Percentiles rank a stretch among this genome's conserved stretches.
phyloP scores from a whole-genome alignment of 1,140 invertebrate species.

The Eueides isabella region DNA sequence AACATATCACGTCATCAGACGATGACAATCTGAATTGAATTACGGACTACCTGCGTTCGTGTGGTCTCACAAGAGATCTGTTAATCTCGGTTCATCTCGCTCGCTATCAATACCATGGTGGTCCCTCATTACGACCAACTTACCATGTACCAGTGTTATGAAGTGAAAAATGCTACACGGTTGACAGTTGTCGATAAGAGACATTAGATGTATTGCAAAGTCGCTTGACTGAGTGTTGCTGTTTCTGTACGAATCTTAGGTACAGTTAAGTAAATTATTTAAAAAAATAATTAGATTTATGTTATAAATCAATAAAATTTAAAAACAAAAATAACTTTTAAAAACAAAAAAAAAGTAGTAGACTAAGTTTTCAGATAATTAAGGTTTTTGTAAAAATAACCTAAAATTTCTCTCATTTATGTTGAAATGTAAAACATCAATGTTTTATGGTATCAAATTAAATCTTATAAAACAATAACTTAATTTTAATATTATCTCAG shows the following conservation, averaged over 20 bases:
- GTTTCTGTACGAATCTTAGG: neutral
- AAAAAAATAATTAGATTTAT: neutral
- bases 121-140: slow-evolving; percentile 75
- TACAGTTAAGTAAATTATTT: neutral
- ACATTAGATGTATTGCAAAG: slow-evolving; percentile 27
- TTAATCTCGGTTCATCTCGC: slow-evolving; percentile 73
- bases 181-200: slow-evolving; percentile 65
- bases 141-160: slow-evolving; percentile 67
- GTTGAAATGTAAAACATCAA: too few species aligned
- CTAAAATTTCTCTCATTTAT: too few species aligned
- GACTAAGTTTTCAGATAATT: too few species aligned
- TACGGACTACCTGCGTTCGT: slow-evolving; percentile 77
- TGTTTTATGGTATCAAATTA: too few species aligned
- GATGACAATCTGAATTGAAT: slow-evolving; percentile 81
- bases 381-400: too few species aligned
- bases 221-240: neutral
- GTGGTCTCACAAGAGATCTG: slow-evolving; percentile 74
- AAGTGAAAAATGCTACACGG: slow-evolving; percentile 72
- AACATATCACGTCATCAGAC: slow-evolving; percentile 70
- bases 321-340: too few species aligned
- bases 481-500: too few species aligned
- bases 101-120: slow-evolving; percentile 68
- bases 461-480: too few species aligned
- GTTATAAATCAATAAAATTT: too few species aligned
- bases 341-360: too few species aligned